Evolutionary conservation across 1,140 invertebrate genomes (phyloP).

Genomic region (Cherax quadricarinatus): DNA sequence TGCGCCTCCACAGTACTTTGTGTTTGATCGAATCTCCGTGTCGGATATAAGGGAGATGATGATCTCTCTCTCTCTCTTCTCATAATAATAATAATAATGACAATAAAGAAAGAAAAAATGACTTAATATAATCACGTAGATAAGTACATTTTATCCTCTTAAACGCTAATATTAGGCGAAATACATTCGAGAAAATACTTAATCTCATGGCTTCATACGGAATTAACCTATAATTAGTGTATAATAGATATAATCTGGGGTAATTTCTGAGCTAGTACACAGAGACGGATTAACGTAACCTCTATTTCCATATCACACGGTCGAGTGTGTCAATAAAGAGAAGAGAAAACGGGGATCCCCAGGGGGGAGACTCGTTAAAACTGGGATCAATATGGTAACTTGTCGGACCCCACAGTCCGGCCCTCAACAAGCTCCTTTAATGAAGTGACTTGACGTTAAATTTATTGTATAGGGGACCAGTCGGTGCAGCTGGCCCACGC

Average conservation of each 20-base stretch:
- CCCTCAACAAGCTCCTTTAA: background rate
- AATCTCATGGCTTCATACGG: no score
- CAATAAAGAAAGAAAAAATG: no score
- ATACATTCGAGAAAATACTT: no score
- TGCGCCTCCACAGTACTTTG: no score
- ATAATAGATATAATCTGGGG: background rate
- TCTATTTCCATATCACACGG: background rate
- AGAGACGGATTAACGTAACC: background rate
- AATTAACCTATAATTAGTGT: no score
- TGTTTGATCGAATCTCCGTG: no score
- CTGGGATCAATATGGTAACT: background rate
- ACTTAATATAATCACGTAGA: no score
- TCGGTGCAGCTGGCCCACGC: background rate
- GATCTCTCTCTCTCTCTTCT: background rate
- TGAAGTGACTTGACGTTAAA: background rate
- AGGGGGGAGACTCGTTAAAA: conserved; percentile 10
- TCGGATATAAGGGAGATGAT: background rate
- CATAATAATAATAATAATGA: no score
- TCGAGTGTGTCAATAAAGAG: background rate
- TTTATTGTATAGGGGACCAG: background rate
- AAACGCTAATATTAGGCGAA: no score
- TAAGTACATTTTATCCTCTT: no score
- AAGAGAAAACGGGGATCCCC: background rate
- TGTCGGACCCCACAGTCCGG: background rate
- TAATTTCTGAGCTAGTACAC: background rate